Base-by-base conservation (phyloP, 1,140 invertebrate genomes). In the Lordiphosa collinella region DNA sequence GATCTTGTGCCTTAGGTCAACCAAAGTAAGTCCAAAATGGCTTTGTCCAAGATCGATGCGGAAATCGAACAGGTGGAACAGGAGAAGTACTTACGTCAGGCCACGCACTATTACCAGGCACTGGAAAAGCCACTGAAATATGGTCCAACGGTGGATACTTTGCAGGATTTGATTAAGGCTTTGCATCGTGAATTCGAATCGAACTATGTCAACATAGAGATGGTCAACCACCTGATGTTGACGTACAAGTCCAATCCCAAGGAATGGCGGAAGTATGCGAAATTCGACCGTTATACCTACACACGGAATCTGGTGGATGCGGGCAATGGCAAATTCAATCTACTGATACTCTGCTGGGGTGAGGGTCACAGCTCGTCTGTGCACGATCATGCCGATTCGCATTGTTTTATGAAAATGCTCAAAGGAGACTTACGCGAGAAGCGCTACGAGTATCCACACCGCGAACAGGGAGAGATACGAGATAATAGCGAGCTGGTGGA, bases 331-430 rank as follows among this genome's bases (percentile, higher is more conserved):
- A 98, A 96, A 88, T 99, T 98, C 89, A 99, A 99, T 90, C 91
- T 99, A 61, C 97, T 99, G 93, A 91, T 99, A 13, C 88, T 99
- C 0, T 99, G 98, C 89, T 99, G 98, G 98, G 95, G 96, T 25
- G 96, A 98, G 87, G 96, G 96, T 18, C 96, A 99, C 61, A 95
- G 94, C 0, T 98, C 97, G 0, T 93, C 95, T 10, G 98, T 99
- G 64, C 98, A 99, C 86, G 97, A 99, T 89, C 98, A 99, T 88
- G 93, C 97, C 0, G 93, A 98, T 78, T 93, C 97, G 0, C 97
- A 99, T 86, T 99, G 98, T 88, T 98, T 99, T 79, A 98, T 99
- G 95, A 99, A 99, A 91, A 91, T 95, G 50, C 90, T 95, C 0
- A 92, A 94, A 55, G 94, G 94, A 8, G 92, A 92, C 64, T 87